Evolutionary conservation across 1,140 invertebrate genomes (phyloP).

Genomic region (Eupristina koningsbergeri): DNA sequence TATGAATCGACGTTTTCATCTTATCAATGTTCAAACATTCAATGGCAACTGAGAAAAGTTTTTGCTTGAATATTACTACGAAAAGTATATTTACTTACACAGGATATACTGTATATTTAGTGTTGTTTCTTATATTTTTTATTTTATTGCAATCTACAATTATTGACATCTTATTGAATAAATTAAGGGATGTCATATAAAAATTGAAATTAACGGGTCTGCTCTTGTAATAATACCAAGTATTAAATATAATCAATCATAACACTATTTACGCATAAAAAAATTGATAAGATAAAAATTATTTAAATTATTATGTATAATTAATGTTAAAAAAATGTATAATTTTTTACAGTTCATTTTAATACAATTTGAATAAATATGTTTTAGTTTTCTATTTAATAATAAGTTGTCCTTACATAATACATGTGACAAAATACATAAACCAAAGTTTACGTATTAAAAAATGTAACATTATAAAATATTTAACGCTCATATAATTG

Average conservation of each 20-base stretch:
- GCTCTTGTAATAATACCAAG: not conserved
- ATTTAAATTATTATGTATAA: not conserved
- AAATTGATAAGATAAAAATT: too few relatives aligned
- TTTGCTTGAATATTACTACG: not conserved
- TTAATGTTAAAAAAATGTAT: not conserved
- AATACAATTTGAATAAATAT: not conserved
- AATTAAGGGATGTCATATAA: not conserved
- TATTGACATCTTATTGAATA: not conserved
- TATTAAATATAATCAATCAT: not conserved
- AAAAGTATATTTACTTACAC: not conserved
- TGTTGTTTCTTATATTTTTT: not conserved
- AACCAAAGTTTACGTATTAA: not conserved
- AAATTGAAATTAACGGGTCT: not conserved
- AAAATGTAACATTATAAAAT: too few relatives aligned
- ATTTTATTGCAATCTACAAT: not conserved
- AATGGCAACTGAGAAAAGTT: conserved; percentile 7
- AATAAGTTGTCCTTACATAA: too few relatives aligned
- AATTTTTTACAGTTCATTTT: not conserved
- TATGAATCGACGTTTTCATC: conserved; percentile 30
- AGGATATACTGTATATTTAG: not conserved
- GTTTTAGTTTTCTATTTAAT: too few relatives aligned
- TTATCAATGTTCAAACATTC: conserved; percentile 39
- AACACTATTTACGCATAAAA: not conserved
- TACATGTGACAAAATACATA: too few relatives aligned
- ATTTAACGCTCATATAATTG: too few relatives aligned